Evolutionary conservation across 1,140 invertebrate genomes (phyloP).

Genomic region (Heliconius melpomene): DNA sequence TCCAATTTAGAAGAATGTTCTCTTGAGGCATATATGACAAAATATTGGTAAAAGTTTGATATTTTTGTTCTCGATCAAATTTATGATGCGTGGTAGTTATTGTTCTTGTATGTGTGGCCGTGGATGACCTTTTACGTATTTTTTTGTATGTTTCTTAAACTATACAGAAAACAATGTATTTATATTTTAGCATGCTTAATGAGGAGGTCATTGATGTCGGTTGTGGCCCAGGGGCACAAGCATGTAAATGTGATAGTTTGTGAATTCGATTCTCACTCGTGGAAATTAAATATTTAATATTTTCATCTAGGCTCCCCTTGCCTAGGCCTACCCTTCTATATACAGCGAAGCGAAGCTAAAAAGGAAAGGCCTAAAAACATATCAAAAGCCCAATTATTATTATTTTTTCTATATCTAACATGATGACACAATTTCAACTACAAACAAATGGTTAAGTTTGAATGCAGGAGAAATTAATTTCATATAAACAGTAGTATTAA

Average conservation of each 20-base stretch:
- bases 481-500: constrained; percentile 72
- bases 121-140: neutral
- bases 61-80: constrained; percentile 27
- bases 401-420: neutral
- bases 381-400: no score
- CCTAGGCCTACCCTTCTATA: no score
- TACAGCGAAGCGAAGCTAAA: no score
- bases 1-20: constrained; percentile 76
- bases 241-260: no score
- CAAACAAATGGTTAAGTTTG: constrained; percentile 1
- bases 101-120: neutral
- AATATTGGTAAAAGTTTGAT: constrained; percentile 71
- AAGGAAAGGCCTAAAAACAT: no score
- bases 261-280: no score
- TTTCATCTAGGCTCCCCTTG: no score
- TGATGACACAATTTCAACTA: neutral
- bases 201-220: no score
- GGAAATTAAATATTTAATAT: no score
- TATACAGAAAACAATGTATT: neutral
- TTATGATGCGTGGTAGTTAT: neutral
- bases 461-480: constrained; percentile 58
- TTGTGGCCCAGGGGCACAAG: no score
- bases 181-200: no score
- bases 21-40: constrained; percentile 62
- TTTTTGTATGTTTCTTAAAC: neutral